Base-by-base conservation (phyloP, 2,113 vertebrate genomes). In the Hymenochirus boettgeri region DNA sequence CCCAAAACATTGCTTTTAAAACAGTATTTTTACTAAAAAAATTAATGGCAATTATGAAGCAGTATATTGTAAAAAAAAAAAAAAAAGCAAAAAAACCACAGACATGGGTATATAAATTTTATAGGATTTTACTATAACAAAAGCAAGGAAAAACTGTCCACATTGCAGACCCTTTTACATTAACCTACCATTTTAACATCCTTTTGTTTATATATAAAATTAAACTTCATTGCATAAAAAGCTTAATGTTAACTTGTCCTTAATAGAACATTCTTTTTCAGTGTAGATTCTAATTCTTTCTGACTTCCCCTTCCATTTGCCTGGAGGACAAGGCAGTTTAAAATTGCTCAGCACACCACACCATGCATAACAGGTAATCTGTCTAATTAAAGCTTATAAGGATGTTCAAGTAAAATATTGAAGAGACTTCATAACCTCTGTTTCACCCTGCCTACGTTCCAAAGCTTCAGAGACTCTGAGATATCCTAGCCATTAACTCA, bases 361-460 rank as follows among this genome's bases (percentile, higher is more conserved):
- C 87, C 90, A 87, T 91, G 86, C 88, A 89, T 93, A 92, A 91
- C 93, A 94, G 92, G 93, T 96, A 96, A 97, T 95, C 88, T 93
- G 90, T 90, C 93, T 96, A 97, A 98, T 99, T 95, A 94, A 85
- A 84, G 86, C 79, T 84, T 84, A 77, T 85, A 90, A 91, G 85
- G 85, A 91, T 87, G 89, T 89, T 88, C 86, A 84, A 87, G 83
- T 94, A 90, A 93, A 93, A 94, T 87, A 94, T 90, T 92, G 79
- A 92, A 89, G 84, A 90, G 89, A 78, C 82, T 85, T 87, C 70
- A 77, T 94, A 94, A 95, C 93, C 95, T 93, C 86, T 75, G 82
- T 86, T 92, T 97, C 95, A 95, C 88, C 90, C 90, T 90, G 78
- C 82, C 89, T 79, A 73, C 78, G 89, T 86, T 84, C 77, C 86